phyloP scores from a whole-genome alignment of 2,888 invertebrate species.

The Cremastobaeus sp. region DNA sequence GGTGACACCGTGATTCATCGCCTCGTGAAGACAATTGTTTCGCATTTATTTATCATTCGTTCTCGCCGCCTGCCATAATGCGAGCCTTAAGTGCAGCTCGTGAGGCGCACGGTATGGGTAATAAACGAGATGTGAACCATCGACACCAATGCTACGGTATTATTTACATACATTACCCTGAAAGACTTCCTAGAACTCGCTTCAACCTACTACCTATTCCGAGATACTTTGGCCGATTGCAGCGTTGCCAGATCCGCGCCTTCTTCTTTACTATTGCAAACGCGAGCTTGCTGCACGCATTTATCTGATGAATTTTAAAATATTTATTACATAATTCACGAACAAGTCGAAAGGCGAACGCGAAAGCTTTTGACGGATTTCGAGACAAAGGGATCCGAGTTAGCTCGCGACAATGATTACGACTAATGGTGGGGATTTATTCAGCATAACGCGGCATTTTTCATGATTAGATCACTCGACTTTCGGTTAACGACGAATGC shows the following conservation, averaged over 20 bases:
- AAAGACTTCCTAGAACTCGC: slow-evolving; percentile 57
- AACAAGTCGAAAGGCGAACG: slow-evolving; percentile 10
- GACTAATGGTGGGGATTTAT: not conserved
- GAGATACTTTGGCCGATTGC: slow-evolving; percentile 51
- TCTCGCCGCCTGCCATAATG: slow-evolving; percentile 36
- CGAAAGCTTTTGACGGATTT: slow-evolving; percentile 40
- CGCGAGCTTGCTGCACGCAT: slow-evolving; percentile 37
- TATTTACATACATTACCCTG: slow-evolving; percentile 59
- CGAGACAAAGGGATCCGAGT: slow-evolving; percentile 38
- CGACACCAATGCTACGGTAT: slow-evolving; percentile 58
- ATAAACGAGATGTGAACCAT: slow-evolving; percentile 60
- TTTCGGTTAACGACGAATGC: too few relatives aligned
- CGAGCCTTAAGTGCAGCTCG: slow-evolving; percentile 52
- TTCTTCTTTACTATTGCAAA: slow-evolving; percentile 51
- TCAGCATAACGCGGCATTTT: too few relatives aligned
- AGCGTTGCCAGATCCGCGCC: slow-evolving; percentile 53
- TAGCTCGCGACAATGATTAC: slow-evolving; percentile 9
- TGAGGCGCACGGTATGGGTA: slow-evolving; percentile 55
- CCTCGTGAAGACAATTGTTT: slow-evolving; percentile 43
- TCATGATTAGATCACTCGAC: too few relatives aligned
- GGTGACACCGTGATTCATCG: slow-evolving; percentile 53
- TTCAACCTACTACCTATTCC: slow-evolving; percentile 52
- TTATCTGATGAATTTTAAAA: slow-evolving; percentile 53
- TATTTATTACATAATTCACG: slow-evolving; percentile 55
- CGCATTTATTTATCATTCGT: slow-evolving; percentile 48